A percentile compares a stretch with the other conserved stretches of the same genome.
Conservation (phyloP, 2,888 invertebrate genomes). For the Luffia ferchaultella region DNA sequence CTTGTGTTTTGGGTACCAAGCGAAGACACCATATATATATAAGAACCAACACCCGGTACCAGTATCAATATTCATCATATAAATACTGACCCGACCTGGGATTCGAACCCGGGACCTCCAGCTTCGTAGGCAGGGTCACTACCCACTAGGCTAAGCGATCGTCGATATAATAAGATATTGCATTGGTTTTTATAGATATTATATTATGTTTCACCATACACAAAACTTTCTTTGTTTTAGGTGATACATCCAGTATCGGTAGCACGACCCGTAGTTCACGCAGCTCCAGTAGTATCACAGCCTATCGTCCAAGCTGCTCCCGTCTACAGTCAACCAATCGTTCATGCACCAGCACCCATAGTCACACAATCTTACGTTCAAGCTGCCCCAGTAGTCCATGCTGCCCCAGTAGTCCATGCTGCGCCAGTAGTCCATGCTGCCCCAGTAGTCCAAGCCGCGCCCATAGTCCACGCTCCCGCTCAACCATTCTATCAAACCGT, state of each 20-base stretch:
- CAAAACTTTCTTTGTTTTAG: no score
- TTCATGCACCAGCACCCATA: slow-evolving; percentile 12
- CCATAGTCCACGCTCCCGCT: slow-evolving; percentile 30
- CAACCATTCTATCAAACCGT: slow-evolving; percentile 34
- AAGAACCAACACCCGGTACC: no score
- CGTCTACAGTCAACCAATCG: slow-evolving; percentile 2
- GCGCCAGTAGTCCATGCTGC: slow-evolving; percentile 12
- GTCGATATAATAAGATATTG: no score
- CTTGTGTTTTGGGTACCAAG: no score
- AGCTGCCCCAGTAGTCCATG: slow-evolving; percentile 8
- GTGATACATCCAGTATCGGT: slow-evolving; percentile 18
- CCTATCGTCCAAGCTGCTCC: slow-evolving; percentile 11
- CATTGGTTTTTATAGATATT: no score
- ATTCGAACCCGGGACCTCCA: no score
- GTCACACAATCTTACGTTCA: slow-evolving; percentile 9
- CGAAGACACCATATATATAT: no score
- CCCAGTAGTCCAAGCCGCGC: slow-evolving; percentile 14
- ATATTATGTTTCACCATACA: no score
- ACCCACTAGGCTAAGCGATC: no score
- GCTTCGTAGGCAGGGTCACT: no score
- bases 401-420: slow-evolving; percentile 28
- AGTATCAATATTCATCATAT: no score
- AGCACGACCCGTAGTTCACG: slow-evolving; percentile 21
- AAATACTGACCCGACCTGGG: no score
- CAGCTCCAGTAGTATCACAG: slow-evolving; percentile 22